Base-by-base conservation (phyloP, 2,113 vertebrate species). In the Hemiprocne comata region DNA sequence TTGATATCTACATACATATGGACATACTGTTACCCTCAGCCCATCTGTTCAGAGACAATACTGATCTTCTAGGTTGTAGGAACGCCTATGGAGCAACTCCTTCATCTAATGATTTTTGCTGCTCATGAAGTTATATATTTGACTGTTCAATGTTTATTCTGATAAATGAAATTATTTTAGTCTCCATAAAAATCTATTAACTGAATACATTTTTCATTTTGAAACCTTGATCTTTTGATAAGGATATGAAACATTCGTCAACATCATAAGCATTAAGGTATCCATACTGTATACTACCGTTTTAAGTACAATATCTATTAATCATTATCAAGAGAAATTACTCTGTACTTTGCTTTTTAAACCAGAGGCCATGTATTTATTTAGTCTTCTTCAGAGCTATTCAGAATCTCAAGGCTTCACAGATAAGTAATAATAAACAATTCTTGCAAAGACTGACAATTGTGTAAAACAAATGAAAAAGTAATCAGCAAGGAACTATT, bases 11-110 rank as follows among this genome's bases (percentile, higher is more conserved):
- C 2, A 0, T 64, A n/a, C 2, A 12, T 53, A 46, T 0, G 4
- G 10, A 51, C 7, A 13, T 34, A 42, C 0, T 1, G 34, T 28
- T 20, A 33, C 2, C 1, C 3, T 81, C n/a, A 80, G 7, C 12
- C 44, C 46, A 26, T 17, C 9, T 69, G 5, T 31, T 80, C 46
- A 74, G 34, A 70, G 25, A n/a, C 7, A 69, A 11, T 70, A 11
- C 17, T 38, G 17, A 48, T 57, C 16, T 36, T 48, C 11, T 33
- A 62, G 28, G 23, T 31, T 73, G 5, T 20, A 61, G 25, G 4
- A 80, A 50, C 34, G 24, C 8, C 29, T 46, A 17, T 16, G 36
- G 13, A 88, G 6, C 6, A 26, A 26, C 15, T 48, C 10, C 28
- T 25, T 88, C 36, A 46, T 3, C 1, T 67, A 70, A 70, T 24